Conservation (phyloP, 1,140 invertebrate species). For the Habropoda laboriosa region DNA sequence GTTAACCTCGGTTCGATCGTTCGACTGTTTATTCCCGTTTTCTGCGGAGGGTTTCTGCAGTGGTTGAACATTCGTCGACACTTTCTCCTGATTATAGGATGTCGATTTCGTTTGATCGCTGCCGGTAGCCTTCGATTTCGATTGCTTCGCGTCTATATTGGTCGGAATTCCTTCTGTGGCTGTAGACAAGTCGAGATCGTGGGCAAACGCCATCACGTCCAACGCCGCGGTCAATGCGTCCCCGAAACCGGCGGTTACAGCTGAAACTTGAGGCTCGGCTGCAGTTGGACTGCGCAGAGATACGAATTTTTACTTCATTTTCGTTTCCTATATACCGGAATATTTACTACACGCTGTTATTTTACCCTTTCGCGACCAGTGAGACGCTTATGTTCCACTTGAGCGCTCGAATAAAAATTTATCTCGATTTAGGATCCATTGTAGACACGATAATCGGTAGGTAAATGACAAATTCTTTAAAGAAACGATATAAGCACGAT, state of each 20-base stretch:
- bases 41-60: not conserved
- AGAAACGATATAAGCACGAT: too few species aligned
- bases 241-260: conserved; percentile 81
- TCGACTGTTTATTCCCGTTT: not conserved
- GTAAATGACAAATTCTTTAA: too few species aligned
- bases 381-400: too few species aligned
- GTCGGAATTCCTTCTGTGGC: conserved; percentile 71
- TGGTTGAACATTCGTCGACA: conserved; percentile 24
- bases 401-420: too few species aligned
- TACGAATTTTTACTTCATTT: not conserved
- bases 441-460: too few species aligned
- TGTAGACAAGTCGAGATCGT: conserved; percentile 84
- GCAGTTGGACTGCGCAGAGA: conserved; percentile 65
- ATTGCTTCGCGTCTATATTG: conserved; percentile 64
- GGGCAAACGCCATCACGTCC: conserved; percentile 90
- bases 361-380: too few species aligned
- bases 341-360: too few species aligned
- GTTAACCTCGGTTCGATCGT: conserved; percentile 21
- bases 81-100: conserved; percentile 56
- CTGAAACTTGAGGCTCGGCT: conserved; percentile 68
- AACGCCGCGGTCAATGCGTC: conserved; percentile 88
- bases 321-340: too few species aligned
- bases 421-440: too few species aligned
- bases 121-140: conserved; percentile 58
- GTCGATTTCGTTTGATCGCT: conserved; percentile 71